phyloP scores from a whole-genome alignment of 1,140 invertebrate species.

The Leucophenga varia region DNA sequence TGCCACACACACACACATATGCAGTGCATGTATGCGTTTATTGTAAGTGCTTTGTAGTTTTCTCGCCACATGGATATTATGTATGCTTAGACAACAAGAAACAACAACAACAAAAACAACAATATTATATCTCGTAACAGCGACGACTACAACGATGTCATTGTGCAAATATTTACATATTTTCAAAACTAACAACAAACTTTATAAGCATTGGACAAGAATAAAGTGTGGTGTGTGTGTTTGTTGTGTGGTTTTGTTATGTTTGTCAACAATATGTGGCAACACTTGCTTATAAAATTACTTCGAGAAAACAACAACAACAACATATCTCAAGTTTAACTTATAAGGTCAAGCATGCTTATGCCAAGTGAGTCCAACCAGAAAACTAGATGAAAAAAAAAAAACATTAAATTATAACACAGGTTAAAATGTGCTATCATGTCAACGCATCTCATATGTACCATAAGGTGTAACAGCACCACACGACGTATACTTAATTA shows the following conservation, averaged over 20 bases:
- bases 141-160: slow-evolving; percentile 15
- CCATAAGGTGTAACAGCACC: not conserved
- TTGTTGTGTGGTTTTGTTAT: slow-evolving; percentile 5
- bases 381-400: slow-evolving; percentile 21
- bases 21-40: slow-evolving; percentile 8
- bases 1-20: slow-evolving; percentile 8
- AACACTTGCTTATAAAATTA: slow-evolving; percentile 16
- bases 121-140: slow-evolving; percentile 3
- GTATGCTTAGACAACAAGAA: too few relatives aligned
- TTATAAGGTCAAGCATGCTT: slow-evolving; percentile 35
- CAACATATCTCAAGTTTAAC: not conserved
- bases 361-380: slow-evolving; percentile 13
- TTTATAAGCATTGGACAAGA: slow-evolving; percentile 44
- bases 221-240: slow-evolving; percentile 4
- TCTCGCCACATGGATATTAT: too few relatives aligned
- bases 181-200: slow-evolving; percentile 36
- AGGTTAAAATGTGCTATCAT: slow-evolving; percentile 45
- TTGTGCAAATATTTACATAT: slow-evolving; percentile 52
- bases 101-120: too few relatives aligned
- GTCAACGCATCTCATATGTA: slow-evolving; percentile 9
- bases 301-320: slow-evolving; percentile 6
- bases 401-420: slow-evolving; percentile 50
- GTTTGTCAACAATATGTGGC: slow-evolving; percentile 18
- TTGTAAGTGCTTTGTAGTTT: not conserved
- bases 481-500: slow-evolving; percentile 33